Evolutionary conservation across 1,140 invertebrate genomes (phyloP), one percentile per base, ranked within the genome.

Genomic region (Atta colombica): DNA sequence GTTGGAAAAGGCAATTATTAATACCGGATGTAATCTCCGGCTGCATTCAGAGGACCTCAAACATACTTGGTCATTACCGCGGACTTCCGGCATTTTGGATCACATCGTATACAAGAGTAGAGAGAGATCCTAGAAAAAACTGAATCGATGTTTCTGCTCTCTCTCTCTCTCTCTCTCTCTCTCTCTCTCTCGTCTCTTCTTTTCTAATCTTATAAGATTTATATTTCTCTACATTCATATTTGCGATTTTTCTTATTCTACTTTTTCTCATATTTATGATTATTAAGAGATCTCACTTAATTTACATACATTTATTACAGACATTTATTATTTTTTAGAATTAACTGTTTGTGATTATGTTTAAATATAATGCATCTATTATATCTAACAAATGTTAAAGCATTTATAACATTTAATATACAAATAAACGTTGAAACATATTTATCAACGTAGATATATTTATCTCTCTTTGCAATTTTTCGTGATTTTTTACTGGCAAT

Each of bases 1-100:
- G 51, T 81, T 81, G 89, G 88, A 84, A 89, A 85, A 89, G 89
- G 77, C 88, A 71, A 89, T 25, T 87, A 90, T 90, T 90, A 90
- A 90, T 90, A 90, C 84, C 88, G 75, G 75, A 90, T 85, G 80
- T 89, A 87, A 90, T 86, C 88, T 66, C 74, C 65, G 49, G 78
- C 31, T 68, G 85, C 60, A 89, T 89, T 89, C 85, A 87, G 86
- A 89, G 85, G 31, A 68, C 45, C 53, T 63, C 66, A 51, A 55
- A n/a, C 72, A 39, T 60, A 45, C 53, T 60, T 28, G n/a, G 69
- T 84, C 80, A 84, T 75, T 74, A 84, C 55, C 69, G 39, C 69
- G 55, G 55, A 74, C 80, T 75, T 75, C 68, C 55, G 60, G 39
- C 39, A n/a, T 75, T 84, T 84, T 74, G 25, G n/a, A 49, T 75